Evolutionary conservation across 1,140 invertebrate genomes (phyloP).

Genomic region (Plodia interpunctella): DNA sequence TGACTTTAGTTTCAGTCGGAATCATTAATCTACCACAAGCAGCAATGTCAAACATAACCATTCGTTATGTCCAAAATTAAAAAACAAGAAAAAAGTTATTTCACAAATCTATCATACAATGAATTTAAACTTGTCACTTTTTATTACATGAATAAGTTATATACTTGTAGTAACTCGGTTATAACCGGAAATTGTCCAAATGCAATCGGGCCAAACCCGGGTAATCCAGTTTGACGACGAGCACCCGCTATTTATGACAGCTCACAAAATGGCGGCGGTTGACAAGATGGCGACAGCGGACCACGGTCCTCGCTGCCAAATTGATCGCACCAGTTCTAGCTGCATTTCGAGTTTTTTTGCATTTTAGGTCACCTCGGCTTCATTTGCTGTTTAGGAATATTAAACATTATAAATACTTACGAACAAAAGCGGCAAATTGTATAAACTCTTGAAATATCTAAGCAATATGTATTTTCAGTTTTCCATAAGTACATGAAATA

Average conservation of each 20-base stretch:
- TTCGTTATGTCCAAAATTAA: too few relatives aligned
- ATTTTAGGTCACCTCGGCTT: background rate
- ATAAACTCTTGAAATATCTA: too few relatives aligned
- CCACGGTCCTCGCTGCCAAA: background rate
- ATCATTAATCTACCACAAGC: too few relatives aligned
- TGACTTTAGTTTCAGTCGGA: too few relatives aligned
- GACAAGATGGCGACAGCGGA: background rate
- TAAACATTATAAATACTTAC: too few relatives aligned
- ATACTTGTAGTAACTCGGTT: background rate
- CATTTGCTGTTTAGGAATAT: background rate
- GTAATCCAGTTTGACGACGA: background rate
- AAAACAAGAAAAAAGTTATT: too few relatives aligned
- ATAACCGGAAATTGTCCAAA: background rate
- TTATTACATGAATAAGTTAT: background rate
- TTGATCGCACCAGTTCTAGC: background rate
- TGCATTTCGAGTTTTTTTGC: background rate
- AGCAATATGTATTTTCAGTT: too few relatives aligned
- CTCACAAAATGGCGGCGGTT: background rate
- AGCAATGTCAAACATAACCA: background rate
- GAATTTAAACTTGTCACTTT: background rate
- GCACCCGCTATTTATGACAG: constrained; percentile 1
- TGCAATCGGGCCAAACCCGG: background rate
- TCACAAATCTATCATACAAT: too few relatives aligned
- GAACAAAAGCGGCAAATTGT: too few relatives aligned
- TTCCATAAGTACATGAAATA: too few relatives aligned